A percentile compares a stretch with the other conserved stretches of the same genome.
These are phyloP conservation scores for Heliothis virescens DNA, from an alignment of 1,140 invertebrate genomes.

Conservation along the genomic window DNA sequence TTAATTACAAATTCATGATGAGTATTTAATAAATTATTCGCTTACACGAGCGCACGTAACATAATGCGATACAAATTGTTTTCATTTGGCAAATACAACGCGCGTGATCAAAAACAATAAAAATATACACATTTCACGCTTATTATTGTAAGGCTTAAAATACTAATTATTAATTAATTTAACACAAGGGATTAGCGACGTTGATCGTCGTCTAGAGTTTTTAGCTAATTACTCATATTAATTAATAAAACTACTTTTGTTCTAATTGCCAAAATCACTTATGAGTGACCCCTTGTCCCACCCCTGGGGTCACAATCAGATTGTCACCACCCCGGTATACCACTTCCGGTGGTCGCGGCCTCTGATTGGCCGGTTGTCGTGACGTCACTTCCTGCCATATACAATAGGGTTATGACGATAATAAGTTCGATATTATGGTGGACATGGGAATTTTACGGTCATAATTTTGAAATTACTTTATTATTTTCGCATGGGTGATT, in stretches of 20 bases:
- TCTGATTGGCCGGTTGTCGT: slow-evolving; percentile 40
- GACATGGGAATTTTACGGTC: slow-evolving; percentile 18
- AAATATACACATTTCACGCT: not conserved
- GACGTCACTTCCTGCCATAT: slow-evolving; percentile 42
- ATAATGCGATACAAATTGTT: not conserved
- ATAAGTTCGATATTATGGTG: slow-evolving; percentile 32
- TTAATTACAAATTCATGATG: no score
- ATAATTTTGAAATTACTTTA: not conserved
- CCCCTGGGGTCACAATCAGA: slow-evolving; percentile 39
- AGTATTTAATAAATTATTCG: no score
- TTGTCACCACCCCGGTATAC: slow-evolving; percentile 44
- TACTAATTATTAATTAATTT: slow-evolving; percentile 5
- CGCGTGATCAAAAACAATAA: slow-evolving; percentile 8
- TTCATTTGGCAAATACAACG: slow-evolving; percentile 5
- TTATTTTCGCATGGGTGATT: not conserved
- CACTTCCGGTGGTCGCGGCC: slow-evolving; percentile 35
- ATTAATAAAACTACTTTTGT: slow-evolving; percentile 42
- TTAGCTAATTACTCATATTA: slow-evolving; percentile 25
- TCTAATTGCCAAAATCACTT: slow-evolving; percentile 49
- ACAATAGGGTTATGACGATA: slow-evolving; percentile 38
- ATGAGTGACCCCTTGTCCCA: slow-evolving; percentile 21
- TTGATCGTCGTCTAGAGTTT: slow-evolving; percentile 1
- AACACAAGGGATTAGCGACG: not conserved
- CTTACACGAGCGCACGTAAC: not conserved
- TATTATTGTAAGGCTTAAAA: not conserved